phyloP scores from a whole-genome alignment of 2,888 invertebrate genomes.

The Drosophila putrida region DNA sequence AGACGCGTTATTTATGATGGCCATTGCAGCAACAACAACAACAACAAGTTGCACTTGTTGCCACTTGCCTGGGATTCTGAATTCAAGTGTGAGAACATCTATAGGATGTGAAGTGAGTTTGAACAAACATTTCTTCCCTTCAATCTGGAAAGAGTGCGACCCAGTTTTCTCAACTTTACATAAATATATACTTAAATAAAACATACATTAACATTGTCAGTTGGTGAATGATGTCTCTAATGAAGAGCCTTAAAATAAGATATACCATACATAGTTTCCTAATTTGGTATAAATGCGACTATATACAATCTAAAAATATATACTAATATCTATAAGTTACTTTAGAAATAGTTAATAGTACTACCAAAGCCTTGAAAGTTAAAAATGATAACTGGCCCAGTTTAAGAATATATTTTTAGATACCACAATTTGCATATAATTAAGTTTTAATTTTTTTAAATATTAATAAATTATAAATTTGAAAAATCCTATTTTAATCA shows the following conservation, averaged over 20 bases:
- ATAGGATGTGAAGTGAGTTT: constrained; percentile 44
- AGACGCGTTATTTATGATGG: constrained; percentile 67
- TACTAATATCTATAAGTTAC: background rate
- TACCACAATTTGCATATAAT: too few relatives aligned
- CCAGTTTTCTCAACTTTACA: constrained; percentile 19
- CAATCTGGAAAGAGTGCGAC: constrained; percentile 19
- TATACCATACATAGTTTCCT: background rate
- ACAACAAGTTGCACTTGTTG: constrained; percentile 73
- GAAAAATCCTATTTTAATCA: too few relatives aligned
- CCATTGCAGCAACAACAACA: constrained; percentile 63
- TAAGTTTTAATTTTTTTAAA: too few relatives aligned
- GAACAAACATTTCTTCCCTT: constrained; percentile 35
- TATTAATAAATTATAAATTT: too few relatives aligned
- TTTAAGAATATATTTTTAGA: background rate
- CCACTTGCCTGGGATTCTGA: constrained; percentile 53
- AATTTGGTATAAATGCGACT: background rate
- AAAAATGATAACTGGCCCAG: too few relatives aligned
- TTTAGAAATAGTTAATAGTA: background rate
- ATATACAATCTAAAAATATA: background rate
- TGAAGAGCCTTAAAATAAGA: constrained; percentile 7
- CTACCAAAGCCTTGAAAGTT: too few relatives aligned
- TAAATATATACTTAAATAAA: constrained; percentile 3
- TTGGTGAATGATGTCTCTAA: constrained; percentile 22
- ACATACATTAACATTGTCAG: constrained; percentile 1
- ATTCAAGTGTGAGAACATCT: constrained; percentile 31